Conservation (phyloP, 2,113 vertebrate genomes). For the Pterocles orientalis region DNA sequence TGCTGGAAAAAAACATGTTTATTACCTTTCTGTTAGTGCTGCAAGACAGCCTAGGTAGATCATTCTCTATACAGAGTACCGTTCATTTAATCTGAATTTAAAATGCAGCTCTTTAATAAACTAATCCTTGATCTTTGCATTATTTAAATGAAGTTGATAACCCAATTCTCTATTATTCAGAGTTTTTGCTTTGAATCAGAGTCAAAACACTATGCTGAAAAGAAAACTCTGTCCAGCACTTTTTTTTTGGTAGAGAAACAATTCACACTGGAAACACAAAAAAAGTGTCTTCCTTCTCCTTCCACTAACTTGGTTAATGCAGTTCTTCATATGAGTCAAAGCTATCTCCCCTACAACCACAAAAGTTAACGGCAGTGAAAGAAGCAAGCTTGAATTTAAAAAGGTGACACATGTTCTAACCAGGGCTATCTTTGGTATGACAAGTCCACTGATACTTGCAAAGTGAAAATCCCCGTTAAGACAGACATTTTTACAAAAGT, state of each 20-base stretch:
- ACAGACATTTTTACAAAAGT: not conserved
- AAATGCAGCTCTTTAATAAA: not conserved
- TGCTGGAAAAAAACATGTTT: not conserved
- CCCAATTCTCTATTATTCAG: not conserved
- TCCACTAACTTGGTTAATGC: not conserved
- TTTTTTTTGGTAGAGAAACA: not conserved
- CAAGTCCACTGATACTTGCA: not conserved
- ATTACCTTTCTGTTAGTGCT: not conserved
- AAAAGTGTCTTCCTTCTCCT: not conserved
- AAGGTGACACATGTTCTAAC: not conserved
- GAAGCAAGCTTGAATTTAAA: not conserved
- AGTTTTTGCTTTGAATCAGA: constrained; percentile 2
- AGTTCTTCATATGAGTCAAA: not conserved
- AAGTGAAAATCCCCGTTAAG: not conserved
- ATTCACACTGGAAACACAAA: not conserved
- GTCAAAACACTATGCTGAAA: constrained; percentile 4
- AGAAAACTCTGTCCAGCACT: not conserved
- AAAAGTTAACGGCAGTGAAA: not conserved
- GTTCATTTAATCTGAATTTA: not conserved
- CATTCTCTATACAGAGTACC: not conserved
- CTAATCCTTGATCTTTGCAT: not conserved
- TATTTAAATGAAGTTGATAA: not conserved
- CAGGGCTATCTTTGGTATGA: not conserved
- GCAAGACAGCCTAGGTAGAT: not conserved
- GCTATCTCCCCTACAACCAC: not conserved